Evolutionary conservation across 2,113 vertebrate genomes (phyloP).

Genomic region (Axis porcinus): DNA sequence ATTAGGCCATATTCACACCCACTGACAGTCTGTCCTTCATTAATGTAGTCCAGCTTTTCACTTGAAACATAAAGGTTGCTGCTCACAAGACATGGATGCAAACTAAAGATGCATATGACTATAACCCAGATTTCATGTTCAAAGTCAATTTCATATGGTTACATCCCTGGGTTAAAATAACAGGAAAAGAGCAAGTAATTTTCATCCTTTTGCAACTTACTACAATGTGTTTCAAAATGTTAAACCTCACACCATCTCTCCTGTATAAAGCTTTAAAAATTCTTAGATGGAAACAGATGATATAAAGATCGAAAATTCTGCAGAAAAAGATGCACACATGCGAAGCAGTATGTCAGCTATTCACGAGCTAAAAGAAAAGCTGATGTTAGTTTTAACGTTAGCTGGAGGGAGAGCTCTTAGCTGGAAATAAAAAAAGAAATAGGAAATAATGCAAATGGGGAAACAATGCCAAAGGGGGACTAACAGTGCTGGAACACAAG

Average conservation of each 20-base stretch:
- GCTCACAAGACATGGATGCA: constrained; percentile 51
- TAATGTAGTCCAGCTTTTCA: not conserved
- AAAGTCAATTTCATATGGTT: constrained; percentile 37
- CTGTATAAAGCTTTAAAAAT: constrained; percentile 60
- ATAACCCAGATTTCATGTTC: constrained; percentile 52
- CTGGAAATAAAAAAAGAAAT: not conserved
- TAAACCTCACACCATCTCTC: constrained; percentile 30
- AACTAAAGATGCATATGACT: constrained; percentile 13
- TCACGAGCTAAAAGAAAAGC: not conserved
- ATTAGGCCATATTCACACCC: not conserved
- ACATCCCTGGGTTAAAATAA: constrained; percentile 48
- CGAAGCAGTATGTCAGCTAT: constrained; percentile 12
- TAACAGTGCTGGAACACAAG: not conserved
- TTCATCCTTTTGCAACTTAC: constrained; percentile 53
- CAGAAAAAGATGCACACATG: not conserved
- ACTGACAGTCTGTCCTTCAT: not conserved
- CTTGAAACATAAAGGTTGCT: not conserved
- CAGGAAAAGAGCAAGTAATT: constrained; percentile 35
- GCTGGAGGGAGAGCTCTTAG: not conserved
- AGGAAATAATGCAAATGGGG: not conserved
- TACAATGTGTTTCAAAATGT: constrained; percentile 30
- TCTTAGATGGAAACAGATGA: constrained; percentile 40
- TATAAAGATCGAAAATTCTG: constrained; percentile 34
- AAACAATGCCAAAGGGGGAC: not conserved
- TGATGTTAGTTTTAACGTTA: not conserved